A percentile compares a stretch with the other conserved stretches of the same genome.
phyloP scores from a whole-genome alignment of 2,113 vertebrate species.

The Paramisgurnus dabryanus region DNA sequence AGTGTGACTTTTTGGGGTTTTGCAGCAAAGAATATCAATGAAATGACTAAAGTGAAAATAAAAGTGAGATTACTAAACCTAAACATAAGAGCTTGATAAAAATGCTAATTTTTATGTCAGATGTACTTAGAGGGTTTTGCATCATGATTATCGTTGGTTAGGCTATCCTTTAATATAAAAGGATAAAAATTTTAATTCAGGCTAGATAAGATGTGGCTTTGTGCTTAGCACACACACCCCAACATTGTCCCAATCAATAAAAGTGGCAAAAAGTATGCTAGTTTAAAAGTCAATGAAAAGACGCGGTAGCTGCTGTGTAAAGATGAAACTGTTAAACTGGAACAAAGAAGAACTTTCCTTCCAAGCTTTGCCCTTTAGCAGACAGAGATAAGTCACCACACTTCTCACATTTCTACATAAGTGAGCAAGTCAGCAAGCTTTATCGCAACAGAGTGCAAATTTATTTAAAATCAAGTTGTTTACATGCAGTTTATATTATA shows the following conservation, averaged over 20 bases:
- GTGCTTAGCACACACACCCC: not conserved
- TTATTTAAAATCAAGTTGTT: constrained; percentile 29
- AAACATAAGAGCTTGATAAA: too few relatives aligned
- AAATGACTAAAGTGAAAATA: too few relatives aligned
- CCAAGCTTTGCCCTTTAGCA: constrained; percentile 47
- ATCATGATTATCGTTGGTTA: too few relatives aligned
- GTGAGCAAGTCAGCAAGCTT: constrained; percentile 41
- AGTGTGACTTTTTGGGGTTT: too few relatives aligned
- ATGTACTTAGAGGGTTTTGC: too few relatives aligned
- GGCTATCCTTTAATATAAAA: not conserved
- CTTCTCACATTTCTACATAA: not conserved
- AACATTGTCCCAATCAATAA: not conserved
- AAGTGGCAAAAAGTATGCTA: not conserved
- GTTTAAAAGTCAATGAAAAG: constrained; percentile 4
- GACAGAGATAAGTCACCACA: constrained; percentile 47
- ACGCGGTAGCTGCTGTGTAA: not conserved
- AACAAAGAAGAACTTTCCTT: constrained; percentile 7
- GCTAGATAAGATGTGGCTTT: not conserved
- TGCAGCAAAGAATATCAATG: too few relatives aligned
- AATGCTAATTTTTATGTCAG: too few relatives aligned
- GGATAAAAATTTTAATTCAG: not conserved
- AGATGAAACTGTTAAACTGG: constrained; percentile 40
- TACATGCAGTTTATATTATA: constrained; percentile 28
- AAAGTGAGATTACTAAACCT: too few relatives aligned
- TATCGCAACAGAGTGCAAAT: constrained; percentile 7